A percentile compares a stretch with the other conserved stretches of the same genome.
phyloP scores from a whole-genome alignment of 2,888 invertebrate species.

The Unio delphinus region DNA sequence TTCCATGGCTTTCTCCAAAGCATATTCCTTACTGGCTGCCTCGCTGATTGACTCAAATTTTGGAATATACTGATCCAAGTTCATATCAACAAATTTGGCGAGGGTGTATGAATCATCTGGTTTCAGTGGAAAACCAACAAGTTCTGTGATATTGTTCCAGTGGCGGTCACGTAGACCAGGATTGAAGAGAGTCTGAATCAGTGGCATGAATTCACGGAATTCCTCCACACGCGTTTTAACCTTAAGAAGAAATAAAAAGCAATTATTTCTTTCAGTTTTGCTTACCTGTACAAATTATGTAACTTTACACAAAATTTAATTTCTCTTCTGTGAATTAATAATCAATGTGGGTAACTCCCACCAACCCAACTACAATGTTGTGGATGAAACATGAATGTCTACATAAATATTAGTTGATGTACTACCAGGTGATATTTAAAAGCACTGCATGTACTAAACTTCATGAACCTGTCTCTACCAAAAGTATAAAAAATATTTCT shows the following conservation, averaged over 20 bases:
- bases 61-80: conserved; percentile 86
- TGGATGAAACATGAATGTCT: too few relatives aligned
- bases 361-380: too few relatives aligned
- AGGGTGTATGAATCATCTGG: conserved; percentile 86
- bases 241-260: conserved; percentile 43
- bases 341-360: too few relatives aligned
- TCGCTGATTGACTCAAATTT: conserved; percentile 94
- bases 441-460: too few relatives aligned
- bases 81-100: conserved; percentile 88
- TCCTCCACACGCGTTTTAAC: conserved; percentile 84
- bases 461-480: too few relatives aligned
- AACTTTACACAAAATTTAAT: too few relatives aligned
- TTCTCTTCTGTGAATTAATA: too few relatives aligned
- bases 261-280: not conserved
- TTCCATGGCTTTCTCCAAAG: conserved; percentile 87
- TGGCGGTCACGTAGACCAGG: conserved; percentile 85
- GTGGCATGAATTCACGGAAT: conserved; percentile 85
- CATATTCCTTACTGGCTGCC: conserved; percentile 95
- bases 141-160: conserved; percentile 95
- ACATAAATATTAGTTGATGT: too few relatives aligned
- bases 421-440: too few relatives aligned
- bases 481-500: too few relatives aligned
- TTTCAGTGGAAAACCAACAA: conserved; percentile 92
- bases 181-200: conserved; percentile 94
- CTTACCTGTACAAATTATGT: too few relatives aligned